Conservation (phyloP, 1,140 invertebrate species). For the Panagrolaimus sp. region DNA sequence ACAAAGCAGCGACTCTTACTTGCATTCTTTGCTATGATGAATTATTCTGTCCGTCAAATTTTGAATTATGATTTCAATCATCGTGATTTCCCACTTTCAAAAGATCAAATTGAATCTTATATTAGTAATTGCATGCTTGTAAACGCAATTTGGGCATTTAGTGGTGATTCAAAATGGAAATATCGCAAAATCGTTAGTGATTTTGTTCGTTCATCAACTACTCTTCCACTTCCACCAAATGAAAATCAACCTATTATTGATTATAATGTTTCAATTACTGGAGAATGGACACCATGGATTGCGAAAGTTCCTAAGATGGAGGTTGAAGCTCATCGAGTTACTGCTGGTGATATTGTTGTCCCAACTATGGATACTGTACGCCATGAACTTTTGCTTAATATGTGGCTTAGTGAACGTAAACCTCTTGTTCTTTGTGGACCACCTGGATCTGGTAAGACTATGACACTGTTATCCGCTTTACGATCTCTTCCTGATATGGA, state of each 20-base stretch:
- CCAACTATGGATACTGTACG: slow-evolving; percentile 97
- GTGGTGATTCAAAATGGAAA: slow-evolving; percentile 94
- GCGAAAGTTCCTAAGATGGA: slow-evolving; percentile 96
- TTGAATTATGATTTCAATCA: slow-evolving; percentile 86
- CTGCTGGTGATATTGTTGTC: slow-evolving; percentile 93
- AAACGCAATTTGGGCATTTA: slow-evolving; percentile 85
- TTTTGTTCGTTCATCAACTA: slow-evolving; percentile 87
- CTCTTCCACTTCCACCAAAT: slow-evolving; percentile 75
- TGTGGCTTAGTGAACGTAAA: slow-evolving; percentile 97
- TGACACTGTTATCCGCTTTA: slow-evolving; percentile 97
- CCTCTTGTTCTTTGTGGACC: slow-evolving; percentile 97
- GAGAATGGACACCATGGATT: slow-evolving; percentile 88
- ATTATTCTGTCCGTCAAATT: slow-evolving; percentile 79
- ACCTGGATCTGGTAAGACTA: slow-evolving; percentile 97
- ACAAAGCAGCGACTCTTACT: slow-evolving; percentile 84
- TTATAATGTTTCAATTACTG: slow-evolving; percentile 64
- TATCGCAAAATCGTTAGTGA: slow-evolving; percentile 83
- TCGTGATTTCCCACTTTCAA: slow-evolving; percentile 81
- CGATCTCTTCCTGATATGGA: slow-evolving; percentile 62
- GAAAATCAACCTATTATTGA: slow-evolving; percentile 60
- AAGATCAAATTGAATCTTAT: slow-evolving; percentile 85
- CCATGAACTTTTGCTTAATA: slow-evolving; percentile 91
- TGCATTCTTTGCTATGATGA: slow-evolving; percentile 94
- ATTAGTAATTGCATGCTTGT: slow-evolving; percentile 62
- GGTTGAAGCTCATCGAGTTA: slow-evolving; percentile 98